These are phyloP conservation scores for Acanthornis magna DNA, from an alignment of 2,797 vertebrate species.

Conservation along the genomic window DNA sequence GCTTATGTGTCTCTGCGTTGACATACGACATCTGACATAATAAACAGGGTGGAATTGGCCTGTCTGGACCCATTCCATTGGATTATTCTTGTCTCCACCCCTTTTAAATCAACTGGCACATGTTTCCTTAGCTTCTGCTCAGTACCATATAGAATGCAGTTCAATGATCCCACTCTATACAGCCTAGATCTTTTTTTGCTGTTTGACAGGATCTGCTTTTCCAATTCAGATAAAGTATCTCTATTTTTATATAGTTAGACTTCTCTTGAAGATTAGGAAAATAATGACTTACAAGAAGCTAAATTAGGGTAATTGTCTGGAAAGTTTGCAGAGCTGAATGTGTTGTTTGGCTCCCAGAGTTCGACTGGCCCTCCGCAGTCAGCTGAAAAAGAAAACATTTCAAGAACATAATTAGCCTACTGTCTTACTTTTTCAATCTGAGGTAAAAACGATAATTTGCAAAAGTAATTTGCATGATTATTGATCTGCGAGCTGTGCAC, in stretches of 20 bases:
- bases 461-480: not conserved
- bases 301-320: slow-evolving; percentile 80
- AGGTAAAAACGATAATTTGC: not conserved
- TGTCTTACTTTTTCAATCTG: not conserved
- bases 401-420: not conserved
- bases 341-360: slow-evolving; percentile 86
- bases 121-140: not conserved
- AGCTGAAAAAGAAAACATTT: slow-evolving; percentile 72
- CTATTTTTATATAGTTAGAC: not conserved
- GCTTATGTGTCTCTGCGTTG: not conserved
- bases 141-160: not conserved
- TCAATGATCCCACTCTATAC: not conserved
- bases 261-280: not conserved
- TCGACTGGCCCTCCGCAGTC: slow-evolving; percentile 87
- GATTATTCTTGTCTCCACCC: not conserved
- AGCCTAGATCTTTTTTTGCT: not conserved
- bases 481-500: not conserved
- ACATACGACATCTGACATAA: not conserved
- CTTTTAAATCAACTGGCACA: not conserved
- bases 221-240: not conserved
- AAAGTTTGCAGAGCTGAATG: slow-evolving; percentile 85
- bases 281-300: slow-evolving; percentile 81
- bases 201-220: not conserved
- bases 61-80: not conserved
- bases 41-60: not conserved